Evolutionary conservation across 2,888 invertebrate species (phyloP), one percentile per base, ranked within the genome.

Genomic region (Ctena decussata): DNA sequence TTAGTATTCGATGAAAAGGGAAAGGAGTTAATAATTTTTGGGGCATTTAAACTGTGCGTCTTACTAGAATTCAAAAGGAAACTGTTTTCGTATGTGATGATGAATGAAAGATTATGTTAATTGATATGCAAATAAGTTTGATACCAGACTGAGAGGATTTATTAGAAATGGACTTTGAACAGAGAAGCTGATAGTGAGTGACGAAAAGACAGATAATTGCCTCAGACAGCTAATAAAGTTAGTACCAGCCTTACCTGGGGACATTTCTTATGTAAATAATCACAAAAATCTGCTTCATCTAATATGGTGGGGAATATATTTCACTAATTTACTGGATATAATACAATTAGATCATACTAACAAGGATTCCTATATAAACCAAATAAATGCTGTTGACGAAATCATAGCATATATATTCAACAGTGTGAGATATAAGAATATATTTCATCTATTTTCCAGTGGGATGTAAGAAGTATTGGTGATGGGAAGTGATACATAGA

Each of bases 401-500:
- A n/a, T n/a, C n/a, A n/a, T n/a, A n/a, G n/a, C n/a, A n/a, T n/a
- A n/a, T n/a, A n/a, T n/a, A n/a, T n/a, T n/a, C n/a, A n/a, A n/a
- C n/a, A n/a, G n/a, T n/a, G n/a, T n/a, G n/a, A n/a, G n/a, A n/a
- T n/a, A n/a, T 41, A 41, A 41, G 41, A 15, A 41, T 6, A 41
- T 49, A 49, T 49, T 60, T 60, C 27, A 11, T 60, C 3, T 60
- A 60, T 60, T 30, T 60, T 53, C 24, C 60, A 60, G 60, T 60
- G 60, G 60, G 60, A 60, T 60, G 27, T 27, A 30, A 18, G 30
- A 18, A 30, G 60, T 27, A 11, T 11, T 21, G 3, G 30, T 60
- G 60, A 60, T 60, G 60, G 60, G 60, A 24, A 30, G 60, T 60
- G 30, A 60, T 60, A 60, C 60, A 6, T 60, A 60, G 49, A 49